Conservation (phyloP, 2,113 vertebrate genomes). For the Hassar affinis region DNA sequence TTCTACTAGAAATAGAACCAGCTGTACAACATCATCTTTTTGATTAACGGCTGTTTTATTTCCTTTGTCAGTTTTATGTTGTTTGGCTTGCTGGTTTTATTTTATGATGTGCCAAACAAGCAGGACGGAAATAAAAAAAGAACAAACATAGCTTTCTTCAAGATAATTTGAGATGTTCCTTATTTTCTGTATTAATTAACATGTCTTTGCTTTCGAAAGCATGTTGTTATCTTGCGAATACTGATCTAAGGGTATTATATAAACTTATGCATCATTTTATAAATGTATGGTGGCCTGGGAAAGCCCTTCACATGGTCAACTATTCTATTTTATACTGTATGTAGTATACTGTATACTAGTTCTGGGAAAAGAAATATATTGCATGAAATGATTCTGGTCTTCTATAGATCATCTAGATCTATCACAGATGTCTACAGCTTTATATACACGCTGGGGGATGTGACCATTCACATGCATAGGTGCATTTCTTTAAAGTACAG, state of each 20-base stretch:
- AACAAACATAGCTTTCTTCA: neutral
- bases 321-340: neutral
- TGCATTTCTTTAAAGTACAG: too few species aligned
- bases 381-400: too few species aligned
- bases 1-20: neutral
- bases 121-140: neutral
- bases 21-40: neutral
- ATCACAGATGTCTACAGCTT: too few species aligned
- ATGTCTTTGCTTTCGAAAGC: neutral
- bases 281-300: neutral
- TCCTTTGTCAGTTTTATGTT: conserved; percentile 9
- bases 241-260: neutral
- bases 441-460: too few species aligned
- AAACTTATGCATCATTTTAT: neutral
- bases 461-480: too few species aligned
- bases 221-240: neutral
- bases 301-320: neutral
- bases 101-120: neutral
- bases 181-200: neutral
- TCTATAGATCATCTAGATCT: too few species aligned
- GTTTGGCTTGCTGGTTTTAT: neutral
- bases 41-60: neutral
- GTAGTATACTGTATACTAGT: too few species aligned
- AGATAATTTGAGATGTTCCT: neutral
- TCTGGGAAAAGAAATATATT: too few species aligned